Evolutionary conservation across 2,888 invertebrate genomes (phyloP).

Genomic region (Trichacis sp.): DNA sequence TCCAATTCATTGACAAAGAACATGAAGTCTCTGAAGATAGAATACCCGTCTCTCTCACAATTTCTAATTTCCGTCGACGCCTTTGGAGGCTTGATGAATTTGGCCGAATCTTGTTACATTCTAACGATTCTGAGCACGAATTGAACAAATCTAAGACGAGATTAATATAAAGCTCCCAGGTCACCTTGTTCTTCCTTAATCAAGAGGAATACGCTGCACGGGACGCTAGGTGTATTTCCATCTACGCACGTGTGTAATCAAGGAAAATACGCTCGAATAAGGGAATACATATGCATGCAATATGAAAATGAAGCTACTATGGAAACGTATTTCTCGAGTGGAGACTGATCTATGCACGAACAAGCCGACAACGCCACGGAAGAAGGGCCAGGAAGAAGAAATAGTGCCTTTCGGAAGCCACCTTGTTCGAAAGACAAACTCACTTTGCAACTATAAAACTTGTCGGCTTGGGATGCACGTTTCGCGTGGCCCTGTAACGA

Average conservation of each 20-base stretch:
- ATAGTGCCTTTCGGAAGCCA: conserved; percentile 26
- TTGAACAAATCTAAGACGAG: conserved; percentile 1
- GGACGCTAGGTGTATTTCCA: conserved; percentile 17
- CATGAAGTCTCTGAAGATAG: too few species aligned
- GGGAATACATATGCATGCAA: conserved; percentile 31
- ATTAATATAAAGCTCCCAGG: conserved; percentile 1
- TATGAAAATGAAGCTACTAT: conserved; percentile 11
- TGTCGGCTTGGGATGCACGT: conserved; percentile 30
- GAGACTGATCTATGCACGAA: conserved; percentile 26
- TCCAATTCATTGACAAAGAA: too few species aligned
- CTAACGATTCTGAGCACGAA: not conserved
- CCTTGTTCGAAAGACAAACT: conserved; percentile 33
- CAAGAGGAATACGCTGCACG: conserved; percentile 17
- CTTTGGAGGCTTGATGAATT: not conserved
- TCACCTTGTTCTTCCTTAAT: conserved; percentile 16
- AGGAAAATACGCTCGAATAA: conserved; percentile 15
- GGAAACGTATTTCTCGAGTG: conserved; percentile 24
- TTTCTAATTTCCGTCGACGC: too few species aligned
- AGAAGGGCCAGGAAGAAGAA: conserved; percentile 9
- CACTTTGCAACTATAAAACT: conserved; percentile 29
- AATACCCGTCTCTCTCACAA: too few species aligned
- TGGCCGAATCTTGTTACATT: not conserved
- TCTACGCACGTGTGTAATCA: conserved; percentile 15
- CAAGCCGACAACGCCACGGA: conserved; percentile 10
- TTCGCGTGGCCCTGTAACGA: conserved; percentile 23